These are phyloP conservation scores for Monarcha castaneiventris DNA, from an alignment of 2,113 vertebrate species.

Conservation along the genomic window DNA sequence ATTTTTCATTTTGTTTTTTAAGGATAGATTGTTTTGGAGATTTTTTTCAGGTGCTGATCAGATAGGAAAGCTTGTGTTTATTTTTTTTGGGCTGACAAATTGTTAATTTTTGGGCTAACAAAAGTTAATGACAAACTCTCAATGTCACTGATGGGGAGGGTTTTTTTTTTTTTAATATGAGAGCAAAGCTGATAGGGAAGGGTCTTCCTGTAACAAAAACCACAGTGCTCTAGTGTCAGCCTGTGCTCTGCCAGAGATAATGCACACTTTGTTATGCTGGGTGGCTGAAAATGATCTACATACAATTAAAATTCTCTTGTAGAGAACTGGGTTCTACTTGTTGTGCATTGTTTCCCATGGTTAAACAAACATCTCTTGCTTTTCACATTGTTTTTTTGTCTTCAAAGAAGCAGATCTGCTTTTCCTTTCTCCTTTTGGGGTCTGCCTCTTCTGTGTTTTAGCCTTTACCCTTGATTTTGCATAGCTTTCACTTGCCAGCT, in stretches of 20 bases:
- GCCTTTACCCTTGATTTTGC: constrained; percentile 7
- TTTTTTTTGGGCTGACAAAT: not conserved
- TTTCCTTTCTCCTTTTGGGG: not conserved
- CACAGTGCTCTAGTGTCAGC: not conserved
- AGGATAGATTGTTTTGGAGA: not conserved
- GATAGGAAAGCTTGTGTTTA: not conserved
- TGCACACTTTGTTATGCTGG: not conserved
- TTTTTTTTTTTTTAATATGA: not conserved
- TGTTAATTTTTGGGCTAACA: not conserved
- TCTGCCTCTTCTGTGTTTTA: not conserved
- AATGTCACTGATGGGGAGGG: not conserved
- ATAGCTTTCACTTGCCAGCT: constrained; percentile 10
- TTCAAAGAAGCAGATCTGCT: not conserved
- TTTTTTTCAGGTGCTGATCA: not conserved
- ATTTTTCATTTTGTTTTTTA: not conserved
- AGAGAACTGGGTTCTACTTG: not conserved
- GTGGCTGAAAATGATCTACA: not conserved
- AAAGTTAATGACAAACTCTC: not conserved
- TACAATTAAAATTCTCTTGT: not conserved
- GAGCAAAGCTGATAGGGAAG: not conserved
- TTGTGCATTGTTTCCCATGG: not conserved
- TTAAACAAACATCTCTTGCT: not conserved
- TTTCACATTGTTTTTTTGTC: not conserved
- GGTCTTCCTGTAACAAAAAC: not conserved
- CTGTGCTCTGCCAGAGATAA: not conserved